phyloP scores from a whole-genome alignment of 2,888 invertebrate species.

The Pristionchus entomophagus region DNA sequence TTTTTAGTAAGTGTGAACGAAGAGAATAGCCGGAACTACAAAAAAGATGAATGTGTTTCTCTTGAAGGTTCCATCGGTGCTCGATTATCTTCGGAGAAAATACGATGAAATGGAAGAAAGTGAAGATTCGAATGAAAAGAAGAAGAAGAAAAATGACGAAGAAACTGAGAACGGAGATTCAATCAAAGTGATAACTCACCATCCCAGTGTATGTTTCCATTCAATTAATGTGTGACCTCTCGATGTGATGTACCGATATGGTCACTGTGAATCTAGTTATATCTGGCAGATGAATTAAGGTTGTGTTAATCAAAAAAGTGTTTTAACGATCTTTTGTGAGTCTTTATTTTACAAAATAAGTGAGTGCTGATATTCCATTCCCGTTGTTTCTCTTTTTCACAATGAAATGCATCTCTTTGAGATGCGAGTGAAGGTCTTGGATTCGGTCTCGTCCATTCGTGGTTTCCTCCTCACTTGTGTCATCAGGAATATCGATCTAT shows the following conservation, averaged over 20 bases:
- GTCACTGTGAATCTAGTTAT: no score
- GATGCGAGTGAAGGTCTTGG: slow-evolving; percentile 55
- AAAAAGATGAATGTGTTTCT: no score
- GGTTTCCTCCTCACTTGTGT: slow-evolving; percentile 63
- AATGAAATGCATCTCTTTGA: not conserved
- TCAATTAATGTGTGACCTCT: no score
- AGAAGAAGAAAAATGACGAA: slow-evolving; percentile 39
- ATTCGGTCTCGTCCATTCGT: slow-evolving; percentile 57
- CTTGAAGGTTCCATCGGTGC: slow-evolving; percentile 52
- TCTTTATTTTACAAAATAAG: no score
- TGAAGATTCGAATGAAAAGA: slow-evolving; percentile 27
- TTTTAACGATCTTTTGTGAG: no score
- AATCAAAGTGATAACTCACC: not conserved
- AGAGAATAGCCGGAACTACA: no score
- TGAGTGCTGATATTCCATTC: no score
- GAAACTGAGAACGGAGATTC: not conserved
- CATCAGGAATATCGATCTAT: slow-evolving; percentile 56
- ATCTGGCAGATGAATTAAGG: no score
- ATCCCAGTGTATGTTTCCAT: slow-evolving; percentile 37
- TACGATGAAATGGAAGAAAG: slow-evolving; percentile 18
- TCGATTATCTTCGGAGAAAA: slow-evolving; percentile 54
- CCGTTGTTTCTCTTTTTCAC: no score
- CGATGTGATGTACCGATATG: no score
- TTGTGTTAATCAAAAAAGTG: no score
- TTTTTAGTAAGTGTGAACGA: no score